These are phyloP conservation scores for Hesperophylax magnus DNA, from an alignment of 1,140 invertebrate species.

Conservation along the genomic window DNA sequence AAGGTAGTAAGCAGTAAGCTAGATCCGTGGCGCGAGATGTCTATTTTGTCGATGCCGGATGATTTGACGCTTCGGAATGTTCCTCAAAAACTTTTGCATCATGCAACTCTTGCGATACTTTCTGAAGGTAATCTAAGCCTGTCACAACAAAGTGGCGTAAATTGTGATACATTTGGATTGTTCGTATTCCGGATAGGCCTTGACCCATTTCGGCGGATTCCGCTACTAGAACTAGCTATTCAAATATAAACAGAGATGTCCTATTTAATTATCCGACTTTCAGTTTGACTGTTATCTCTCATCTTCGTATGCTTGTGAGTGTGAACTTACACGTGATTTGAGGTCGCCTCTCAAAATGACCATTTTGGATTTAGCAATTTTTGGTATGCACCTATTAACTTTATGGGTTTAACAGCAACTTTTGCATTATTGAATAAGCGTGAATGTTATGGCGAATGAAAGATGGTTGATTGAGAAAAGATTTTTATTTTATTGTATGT, in stretches of 20 bases:
- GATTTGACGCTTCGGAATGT: conserved; percentile 33
- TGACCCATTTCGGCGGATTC: conserved; percentile 22
- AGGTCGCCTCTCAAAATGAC: background rate
- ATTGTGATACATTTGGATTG: conserved; percentile 1
- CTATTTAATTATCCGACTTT: background rate
- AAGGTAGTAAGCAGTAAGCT: too few relatives aligned
- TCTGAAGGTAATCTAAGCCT: conserved; percentile 29
- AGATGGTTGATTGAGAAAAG: conserved; percentile 8
- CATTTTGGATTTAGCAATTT: background rate
- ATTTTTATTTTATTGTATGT: background rate
- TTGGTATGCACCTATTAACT: background rate
- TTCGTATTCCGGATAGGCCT: conserved; percentile 3
- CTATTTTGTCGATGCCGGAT: background rate
- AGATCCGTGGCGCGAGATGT: background rate
- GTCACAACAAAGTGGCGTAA: background rate
- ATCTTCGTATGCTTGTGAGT: background rate
- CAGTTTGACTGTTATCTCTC: conserved; percentile 25
- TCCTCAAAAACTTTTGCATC: conserved; percentile 29
- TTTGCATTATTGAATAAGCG: too few relatives aligned
- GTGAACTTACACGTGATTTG: background rate
- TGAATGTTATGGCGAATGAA: too few relatives aligned
- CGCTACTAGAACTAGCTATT: background rate
- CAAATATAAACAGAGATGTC: conserved; percentile 36
- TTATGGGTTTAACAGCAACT: background rate
- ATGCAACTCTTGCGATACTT: conserved; percentile 35